phyloP scores from a whole-genome alignment of 2,113 vertebrate species.

The Oreochromis spilurus region DNA sequence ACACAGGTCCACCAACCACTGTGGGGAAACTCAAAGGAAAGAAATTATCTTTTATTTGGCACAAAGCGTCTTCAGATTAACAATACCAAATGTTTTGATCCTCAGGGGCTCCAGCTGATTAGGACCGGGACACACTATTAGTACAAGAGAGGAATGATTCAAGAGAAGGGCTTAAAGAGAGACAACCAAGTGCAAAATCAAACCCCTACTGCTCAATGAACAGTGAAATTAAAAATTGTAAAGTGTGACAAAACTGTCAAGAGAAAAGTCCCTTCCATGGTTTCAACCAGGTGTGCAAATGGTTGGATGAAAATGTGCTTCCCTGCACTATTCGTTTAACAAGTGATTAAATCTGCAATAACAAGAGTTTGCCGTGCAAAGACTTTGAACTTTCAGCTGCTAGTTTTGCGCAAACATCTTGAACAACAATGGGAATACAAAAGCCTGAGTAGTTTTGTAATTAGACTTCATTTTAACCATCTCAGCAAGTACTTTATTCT shows the following conservation, averaged over 20 bases:
- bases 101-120: not conserved
- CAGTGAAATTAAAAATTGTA: slow-evolving; percentile 65
- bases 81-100: not conserved
- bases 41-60: not conserved
- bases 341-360: slow-evolving; percentile 42
- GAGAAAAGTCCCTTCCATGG: not conserved
- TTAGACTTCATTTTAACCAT: not conserved
- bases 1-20: not conserved
- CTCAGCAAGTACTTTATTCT: not conserved
- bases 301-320: slow-evolving; percentile 15
- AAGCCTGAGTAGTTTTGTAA: not conserved
- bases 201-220: slow-evolving; percentile 44
- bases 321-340: slow-evolving; percentile 23
- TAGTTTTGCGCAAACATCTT: not conserved
- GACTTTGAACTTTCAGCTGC: not conserved
- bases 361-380: slow-evolving; percentile 4
- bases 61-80: not conserved
- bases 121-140: not conserved
- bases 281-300: slow-evolving; percentile 25
- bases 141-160: not conserved
- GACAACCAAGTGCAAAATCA: slow-evolving; percentile 6
- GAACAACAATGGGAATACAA: not conserved
- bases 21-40: not conserved
- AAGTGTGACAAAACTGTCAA: slow-evolving; percentile 51
- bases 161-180: not conserved